Base-by-base conservation (phyloP, 2,113 vertebrate genomes). In the Gambusia holbrooki region DNA sequence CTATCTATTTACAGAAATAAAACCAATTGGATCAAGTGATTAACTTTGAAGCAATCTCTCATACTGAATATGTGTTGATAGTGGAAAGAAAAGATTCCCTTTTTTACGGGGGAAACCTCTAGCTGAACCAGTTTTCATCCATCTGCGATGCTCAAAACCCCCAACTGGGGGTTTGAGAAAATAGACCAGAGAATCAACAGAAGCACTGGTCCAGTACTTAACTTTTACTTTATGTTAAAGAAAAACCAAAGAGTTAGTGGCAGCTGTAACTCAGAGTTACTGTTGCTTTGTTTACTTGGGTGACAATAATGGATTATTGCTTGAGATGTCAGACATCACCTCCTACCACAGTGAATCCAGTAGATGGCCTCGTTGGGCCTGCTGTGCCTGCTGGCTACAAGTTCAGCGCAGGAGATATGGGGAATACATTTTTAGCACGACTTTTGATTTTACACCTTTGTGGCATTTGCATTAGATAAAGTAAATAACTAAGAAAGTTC, bases 321-420 rank as follows among this genome's bases (percentile, higher is more conserved):
- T 58, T 69, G 66, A 73, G 73, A 69, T 75, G 72, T 71, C 76
- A 37, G 33, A 66, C 71, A 12, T 66, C 66, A 40, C 67, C 62
- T 76, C 68, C 71, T 62, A 6, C 10, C 51, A 28, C 62, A 28
- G 30, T 28, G n/a, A 22, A 48, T 89, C 90, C 93, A 90, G 91
- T 82, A 93, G 92, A 86, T 93, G 93, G 92, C 92, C 81, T 82
- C 90, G 81, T 92, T 85, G 92, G 69, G 80, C 88, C 85, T 87
- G 65, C 58, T 69, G 71, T 63, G 80, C 69, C 67, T 71, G 61
- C 72, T 76, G 81, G 70, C 71, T 42, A 45, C 73, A 81, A 65
- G 86, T 92, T 90, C 73, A 85, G 66, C 25, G 30, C 64, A 77
- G 87, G 82, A 78, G 76, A 82, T 42, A 4, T 14, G 1, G 22